A percentile compares a stretch with the other conserved stretches of the same genome.
Conservation (phyloP, 1,140 invertebrate species). For the Plutomurus gul region DNA sequence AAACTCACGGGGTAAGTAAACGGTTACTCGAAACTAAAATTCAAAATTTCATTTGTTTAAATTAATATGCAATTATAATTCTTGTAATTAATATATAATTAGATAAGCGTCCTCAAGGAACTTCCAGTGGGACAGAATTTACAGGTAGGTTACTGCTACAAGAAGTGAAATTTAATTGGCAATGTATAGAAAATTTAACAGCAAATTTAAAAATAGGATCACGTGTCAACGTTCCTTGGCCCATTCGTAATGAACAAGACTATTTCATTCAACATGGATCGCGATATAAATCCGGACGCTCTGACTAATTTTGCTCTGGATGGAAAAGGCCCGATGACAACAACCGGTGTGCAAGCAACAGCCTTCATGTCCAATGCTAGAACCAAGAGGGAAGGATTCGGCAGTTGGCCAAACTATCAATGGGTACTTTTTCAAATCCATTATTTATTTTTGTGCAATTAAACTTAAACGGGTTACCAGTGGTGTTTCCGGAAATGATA, state of each 20-base stretch:
- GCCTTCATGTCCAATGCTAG: slow-evolving; percentile 29
- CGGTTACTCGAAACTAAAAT: background rate
- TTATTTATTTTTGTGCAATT: background rate
- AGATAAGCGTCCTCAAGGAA: slow-evolving; percentile 53
- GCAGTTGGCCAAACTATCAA: slow-evolving; percentile 56
- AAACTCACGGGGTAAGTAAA: slow-evolving; percentile 52
- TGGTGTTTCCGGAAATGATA: too few relatives aligned
- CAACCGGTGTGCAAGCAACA: slow-evolving; percentile 30
- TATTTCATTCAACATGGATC: slow-evolving; percentile 72
- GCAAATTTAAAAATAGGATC: background rate
- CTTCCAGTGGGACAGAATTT: slow-evolving; percentile 59
- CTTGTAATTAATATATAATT: background rate
- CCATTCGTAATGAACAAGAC: slow-evolving; percentile 77
- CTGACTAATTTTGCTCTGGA: slow-evolving; percentile 37
- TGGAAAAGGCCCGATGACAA: slow-evolving; percentile 33
- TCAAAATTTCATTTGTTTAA: background rate
- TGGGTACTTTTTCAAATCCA: background rate
- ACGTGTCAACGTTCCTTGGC: slow-evolving; percentile 39
- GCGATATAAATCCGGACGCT: slow-evolving; percentile 39
- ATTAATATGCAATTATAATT: background rate
- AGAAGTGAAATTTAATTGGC: background rate
- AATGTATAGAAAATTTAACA: slow-evolving; percentile 47
- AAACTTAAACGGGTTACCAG: background rate
- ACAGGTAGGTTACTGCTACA: slow-evolving; percentile 46
- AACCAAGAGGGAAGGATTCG: slow-evolving; percentile 41